Evolutionary conservation across 2,797 vertebrate genomes (phyloP).

Genomic region (Myotis vivesi): DNA sequence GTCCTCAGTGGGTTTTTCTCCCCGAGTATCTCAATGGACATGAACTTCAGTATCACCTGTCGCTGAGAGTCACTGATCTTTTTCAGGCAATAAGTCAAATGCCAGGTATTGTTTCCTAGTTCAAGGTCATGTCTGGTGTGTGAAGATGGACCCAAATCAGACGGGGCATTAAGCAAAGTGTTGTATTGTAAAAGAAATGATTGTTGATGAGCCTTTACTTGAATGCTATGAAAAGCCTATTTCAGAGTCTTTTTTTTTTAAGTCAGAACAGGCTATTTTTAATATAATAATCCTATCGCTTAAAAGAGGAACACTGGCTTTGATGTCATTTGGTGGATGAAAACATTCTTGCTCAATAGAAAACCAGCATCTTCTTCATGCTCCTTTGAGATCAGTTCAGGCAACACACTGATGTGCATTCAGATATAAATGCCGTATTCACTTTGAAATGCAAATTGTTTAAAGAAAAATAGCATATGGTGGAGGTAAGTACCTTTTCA

Average conservation of each 20-base stretch:
- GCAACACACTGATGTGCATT: conserved; percentile 85
- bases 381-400: conserved; percentile 81
- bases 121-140: conserved; percentile 9
- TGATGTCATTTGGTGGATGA: conserved; percentile 84
- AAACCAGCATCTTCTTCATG: conserved; percentile 80
- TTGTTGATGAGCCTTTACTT: conserved; percentile 69
- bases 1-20: background rate
- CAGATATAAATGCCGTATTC: conserved; percentile 82
- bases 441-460: conserved; percentile 89
- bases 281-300: conserved; percentile 84
- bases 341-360: conserved; percentile 84
- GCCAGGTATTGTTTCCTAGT: background rate
- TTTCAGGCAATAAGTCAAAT: background rate
- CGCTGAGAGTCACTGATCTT: background rate
- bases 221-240: conserved; percentile 68
- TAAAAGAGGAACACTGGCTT: conserved; percentile 81
- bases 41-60: fast-evolving
- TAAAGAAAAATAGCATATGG: conserved; percentile 88
- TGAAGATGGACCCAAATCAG: background rate
- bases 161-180: conserved; percentile 53
- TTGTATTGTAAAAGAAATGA: conserved; percentile 53
- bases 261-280: conserved; percentile 71
- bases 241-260: conserved; percentile 54
- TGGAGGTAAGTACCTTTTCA: conserved; percentile 86
- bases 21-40: fast-evolving